Conservation (phyloP, 2,113 vertebrate species). For the Motacilla tschutschensis region DNA sequence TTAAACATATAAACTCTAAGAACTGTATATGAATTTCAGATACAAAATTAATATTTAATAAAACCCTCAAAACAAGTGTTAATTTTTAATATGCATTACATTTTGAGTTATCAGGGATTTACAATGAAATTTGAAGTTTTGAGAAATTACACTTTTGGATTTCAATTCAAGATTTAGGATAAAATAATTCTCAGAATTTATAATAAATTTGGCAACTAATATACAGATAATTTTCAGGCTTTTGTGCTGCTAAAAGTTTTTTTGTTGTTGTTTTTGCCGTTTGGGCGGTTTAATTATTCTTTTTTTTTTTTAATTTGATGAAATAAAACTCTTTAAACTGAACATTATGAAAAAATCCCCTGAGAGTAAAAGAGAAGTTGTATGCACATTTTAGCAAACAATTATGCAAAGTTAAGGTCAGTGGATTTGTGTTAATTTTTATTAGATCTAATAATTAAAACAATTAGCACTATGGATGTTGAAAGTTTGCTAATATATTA, state of each 20-base stretch:
- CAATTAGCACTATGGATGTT: background rate
- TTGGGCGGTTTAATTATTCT: background rate
- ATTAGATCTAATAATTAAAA: background rate
- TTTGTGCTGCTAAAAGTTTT: background rate
- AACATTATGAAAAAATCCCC: background rate
- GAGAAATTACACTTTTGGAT: background rate
- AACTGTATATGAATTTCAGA: background rate
- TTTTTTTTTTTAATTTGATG: background rate
- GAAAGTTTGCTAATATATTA: background rate
- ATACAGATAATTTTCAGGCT: background rate
- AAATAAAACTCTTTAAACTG: background rate
- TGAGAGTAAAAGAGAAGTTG: background rate
- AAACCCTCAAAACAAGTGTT: background rate
- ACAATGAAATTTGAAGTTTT: background rate
- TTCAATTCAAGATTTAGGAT: background rate
- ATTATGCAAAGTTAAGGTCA: background rate
- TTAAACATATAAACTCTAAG: background rate
- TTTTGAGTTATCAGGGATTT: background rate
- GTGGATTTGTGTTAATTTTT: background rate
- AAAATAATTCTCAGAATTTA: background rate
- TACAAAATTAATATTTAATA: background rate
- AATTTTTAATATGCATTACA: background rate
- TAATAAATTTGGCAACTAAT: background rate
- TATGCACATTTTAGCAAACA: background rate
- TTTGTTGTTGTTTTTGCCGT: background rate